Evolutionary conservation across 2,888 invertebrate species (phyloP), one percentile per base, ranked within the genome.

Genomic region (Nomada fabriciana): DNA sequence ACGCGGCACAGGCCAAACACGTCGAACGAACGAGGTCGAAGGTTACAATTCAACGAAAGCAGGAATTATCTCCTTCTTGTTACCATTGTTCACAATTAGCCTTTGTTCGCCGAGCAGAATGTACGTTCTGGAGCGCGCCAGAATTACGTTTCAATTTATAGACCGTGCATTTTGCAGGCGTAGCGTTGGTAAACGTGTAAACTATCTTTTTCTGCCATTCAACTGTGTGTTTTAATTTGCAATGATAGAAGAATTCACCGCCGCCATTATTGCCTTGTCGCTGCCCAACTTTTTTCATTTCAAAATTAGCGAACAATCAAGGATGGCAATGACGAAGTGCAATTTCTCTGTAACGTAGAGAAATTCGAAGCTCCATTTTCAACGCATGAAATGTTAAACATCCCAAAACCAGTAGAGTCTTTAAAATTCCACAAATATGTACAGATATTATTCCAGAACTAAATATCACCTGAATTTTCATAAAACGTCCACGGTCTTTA

Each of bases 31-130:
- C 25, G 72, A 29, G 61, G 72, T 77, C 69, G 64, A 82, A 76
- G 82, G 72, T 82, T 67, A 70, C 47, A 23, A 82, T 83, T 65
- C 73, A 82, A 82, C 76, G 69, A 75, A 82, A 77, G 68, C 52
- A 25, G 55, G 76, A 69, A 72, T 82, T 82, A 82, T 82, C 82
- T 82, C 53, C 50, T 72, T 52, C 77, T 73, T 69, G 72, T 82
- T 76, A 23, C 11, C 64, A 57, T 75, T 71, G 65, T 67, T 83
- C 82, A 63, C 82, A 82, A 82, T 76, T 82, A 68, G 69, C 20
- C 65, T 82, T 83, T 83, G 82, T 82, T 82, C 75, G 42, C 13
- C 42, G 52, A 29, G 20, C 5, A 59, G 52, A 71, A 71, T 52
- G 18, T 29, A 80, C 63, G 18, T 55, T 50, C 29, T 47, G 36